A percentile compares a stretch with the other conserved stretches of the same genome.
Evolutionary conservation across 1,140 invertebrate species (phyloP).

Genomic region (Drosophila sechellia): DNA sequence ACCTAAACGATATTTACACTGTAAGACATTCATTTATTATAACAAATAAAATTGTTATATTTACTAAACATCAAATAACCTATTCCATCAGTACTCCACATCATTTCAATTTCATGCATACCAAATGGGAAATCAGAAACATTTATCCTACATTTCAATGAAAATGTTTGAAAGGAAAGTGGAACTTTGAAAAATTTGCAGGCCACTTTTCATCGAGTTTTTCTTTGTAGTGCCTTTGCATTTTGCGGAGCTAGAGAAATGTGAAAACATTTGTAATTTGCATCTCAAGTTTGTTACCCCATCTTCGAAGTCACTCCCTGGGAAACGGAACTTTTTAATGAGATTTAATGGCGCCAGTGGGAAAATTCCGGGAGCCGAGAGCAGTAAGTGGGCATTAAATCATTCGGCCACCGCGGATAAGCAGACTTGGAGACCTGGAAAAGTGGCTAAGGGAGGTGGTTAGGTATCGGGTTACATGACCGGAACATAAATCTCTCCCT

Average conservation of each 20-base stretch:
- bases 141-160: not conserved
- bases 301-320: constrained; percentile 2
- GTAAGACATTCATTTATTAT: no score
- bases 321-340: constrained; percentile 72
- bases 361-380: constrained; percentile 53
- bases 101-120: constrained; percentile 68
- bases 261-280: constrained; percentile 72
- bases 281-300: constrained; percentile 27
- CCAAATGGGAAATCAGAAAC: constrained; percentile 30
- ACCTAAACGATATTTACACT: no score
- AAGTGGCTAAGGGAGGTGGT: not conserved
- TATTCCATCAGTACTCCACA: not conserved
- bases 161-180: constrained; percentile 27
- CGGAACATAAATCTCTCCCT: constrained; percentile 73
- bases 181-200: constrained; percentile 35
- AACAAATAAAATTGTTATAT: no score
- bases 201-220: constrained; percentile 32
- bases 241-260: constrained; percentile 42
- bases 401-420: constrained; percentile 67
- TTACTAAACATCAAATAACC: not conserved
- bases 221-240: constrained; percentile 39
- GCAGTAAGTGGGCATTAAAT: constrained; percentile 78
- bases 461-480: constrained; percentile 70
- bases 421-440: constrained; percentile 43
- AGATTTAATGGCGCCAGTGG: constrained; percentile 79